A percentile compares a stretch with the other conserved stretches of the same genome.
Conservation (phyloP, 2,113 vertebrate genomes). For the Haemorhous mexicanus region DNA sequence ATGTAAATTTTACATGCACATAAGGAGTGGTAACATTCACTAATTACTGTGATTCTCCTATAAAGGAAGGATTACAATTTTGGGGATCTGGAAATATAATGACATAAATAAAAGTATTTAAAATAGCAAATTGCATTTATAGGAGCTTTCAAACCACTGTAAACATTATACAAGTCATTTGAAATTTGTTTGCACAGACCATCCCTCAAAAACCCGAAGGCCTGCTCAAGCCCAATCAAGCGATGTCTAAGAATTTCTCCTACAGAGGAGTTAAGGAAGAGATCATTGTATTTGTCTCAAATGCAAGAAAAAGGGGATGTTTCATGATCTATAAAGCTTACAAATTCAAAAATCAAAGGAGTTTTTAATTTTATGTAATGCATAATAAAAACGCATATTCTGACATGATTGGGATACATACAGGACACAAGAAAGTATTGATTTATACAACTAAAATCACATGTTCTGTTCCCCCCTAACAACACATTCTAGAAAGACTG, state of each 20-base stretch:
- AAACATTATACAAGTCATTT: neutral
- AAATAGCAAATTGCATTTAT: neutral
- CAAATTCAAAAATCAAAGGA: neutral
- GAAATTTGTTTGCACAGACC: neutral
- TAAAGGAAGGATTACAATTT: neutral
- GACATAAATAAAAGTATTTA: neutral
- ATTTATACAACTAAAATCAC: neutral
- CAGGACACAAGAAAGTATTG: rapidly evolving
- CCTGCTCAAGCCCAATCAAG: neutral
- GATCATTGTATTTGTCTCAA: neutral
- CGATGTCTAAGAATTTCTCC: neutral
- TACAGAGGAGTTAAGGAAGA: neutral
- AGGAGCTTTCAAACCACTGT: neutral
- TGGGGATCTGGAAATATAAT: neutral
- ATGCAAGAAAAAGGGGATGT: neutral
- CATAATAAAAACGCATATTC: neutral
- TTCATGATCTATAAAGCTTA: neutral
- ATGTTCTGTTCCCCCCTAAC: neutral
- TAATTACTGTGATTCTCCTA: neutral
- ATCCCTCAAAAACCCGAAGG: neutral
- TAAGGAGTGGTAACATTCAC: neutral
- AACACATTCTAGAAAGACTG: neutral
- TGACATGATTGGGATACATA: neutral
- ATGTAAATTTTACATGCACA: neutral
- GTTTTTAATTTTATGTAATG: neutral